Percentiles rank a stretch among this genome's conserved stretches.
Evolutionary conservation across 2,797 vertebrate genomes (phyloP).

Genomic region (Anomalospiza imberbis): DNA sequence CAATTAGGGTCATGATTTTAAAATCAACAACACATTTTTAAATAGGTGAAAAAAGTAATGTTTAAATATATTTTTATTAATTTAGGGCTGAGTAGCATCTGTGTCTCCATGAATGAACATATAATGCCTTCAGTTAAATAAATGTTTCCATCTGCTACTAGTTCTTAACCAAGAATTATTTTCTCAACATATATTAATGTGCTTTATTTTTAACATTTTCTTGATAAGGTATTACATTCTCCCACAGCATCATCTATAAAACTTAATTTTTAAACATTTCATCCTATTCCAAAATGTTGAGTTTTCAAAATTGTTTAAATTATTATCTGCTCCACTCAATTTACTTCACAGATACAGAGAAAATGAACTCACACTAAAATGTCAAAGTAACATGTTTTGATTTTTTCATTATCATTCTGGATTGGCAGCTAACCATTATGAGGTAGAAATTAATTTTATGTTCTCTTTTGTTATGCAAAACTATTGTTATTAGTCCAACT

Average conservation of each 20-base stretch:
- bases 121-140: background rate
- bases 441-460: constrained; percentile 4
- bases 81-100: background rate
- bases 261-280: background rate
- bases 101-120: background rate
- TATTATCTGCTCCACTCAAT: background rate
- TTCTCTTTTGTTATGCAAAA: background rate
- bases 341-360: background rate
- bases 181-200: background rate
- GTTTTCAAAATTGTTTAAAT: background rate
- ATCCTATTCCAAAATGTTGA: background rate
- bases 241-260: background rate
- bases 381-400: background rate
- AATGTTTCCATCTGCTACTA: background rate
- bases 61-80: background rate
- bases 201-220: background rate
- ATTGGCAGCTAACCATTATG: background rate
- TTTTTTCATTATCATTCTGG: background rate
- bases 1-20: background rate
- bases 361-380: background rate
- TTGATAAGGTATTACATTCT: background rate
- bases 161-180: background rate
- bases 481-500: background rate
- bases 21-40: background rate
- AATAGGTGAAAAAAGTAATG: background rate